Conservation (phyloP, 2,888 invertebrate species). For the Morpho deidamia region DNA sequence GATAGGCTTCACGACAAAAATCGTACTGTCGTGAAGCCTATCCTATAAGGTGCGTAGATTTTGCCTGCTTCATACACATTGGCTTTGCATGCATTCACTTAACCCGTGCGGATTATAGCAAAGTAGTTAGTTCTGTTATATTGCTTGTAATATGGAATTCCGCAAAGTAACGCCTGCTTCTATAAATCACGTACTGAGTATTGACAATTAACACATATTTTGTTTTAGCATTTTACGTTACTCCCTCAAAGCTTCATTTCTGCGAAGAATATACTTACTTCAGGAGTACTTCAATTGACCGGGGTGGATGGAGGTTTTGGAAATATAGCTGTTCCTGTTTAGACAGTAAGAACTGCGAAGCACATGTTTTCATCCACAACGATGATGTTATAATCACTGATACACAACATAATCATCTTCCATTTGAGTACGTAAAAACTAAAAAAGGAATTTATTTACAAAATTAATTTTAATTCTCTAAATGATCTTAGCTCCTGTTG, state of each 20-base stretch:
- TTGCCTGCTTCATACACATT: no score
- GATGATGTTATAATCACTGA: conserved; percentile 25
- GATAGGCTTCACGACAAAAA: no score
- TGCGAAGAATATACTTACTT: conserved; percentile 32
- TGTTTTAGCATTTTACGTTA: conserved; percentile 15
- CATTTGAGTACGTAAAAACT: conserved; percentile 24
- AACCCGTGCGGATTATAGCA: no score
- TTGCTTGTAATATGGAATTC: no score
- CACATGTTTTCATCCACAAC: conserved; percentile 28
- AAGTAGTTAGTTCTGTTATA: no score
- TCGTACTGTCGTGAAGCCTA: no score
- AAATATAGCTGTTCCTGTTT: conserved; percentile 32
- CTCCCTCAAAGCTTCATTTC: conserved; percentile 28
- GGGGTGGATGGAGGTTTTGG: conserved; percentile 24
- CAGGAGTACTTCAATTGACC: conserved; percentile 17
- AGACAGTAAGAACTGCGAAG: conserved; percentile 30
- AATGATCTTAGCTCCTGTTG: background rate
- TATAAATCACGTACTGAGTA: no score
- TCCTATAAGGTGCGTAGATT: no score
- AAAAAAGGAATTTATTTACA: conserved; percentile 16
- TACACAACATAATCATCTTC: conserved; percentile 32
- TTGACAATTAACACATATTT: background rate
- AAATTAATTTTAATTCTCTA: background rate
- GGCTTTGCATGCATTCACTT: no score
- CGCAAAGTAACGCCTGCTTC: no score